Percentiles rank a stretch among this genome's conserved stretches.
These are phyloP conservation scores for Proisotoma minuta DNA, from an alignment of 2,888 invertebrate genomes.

Conservation along the genomic window DNA sequence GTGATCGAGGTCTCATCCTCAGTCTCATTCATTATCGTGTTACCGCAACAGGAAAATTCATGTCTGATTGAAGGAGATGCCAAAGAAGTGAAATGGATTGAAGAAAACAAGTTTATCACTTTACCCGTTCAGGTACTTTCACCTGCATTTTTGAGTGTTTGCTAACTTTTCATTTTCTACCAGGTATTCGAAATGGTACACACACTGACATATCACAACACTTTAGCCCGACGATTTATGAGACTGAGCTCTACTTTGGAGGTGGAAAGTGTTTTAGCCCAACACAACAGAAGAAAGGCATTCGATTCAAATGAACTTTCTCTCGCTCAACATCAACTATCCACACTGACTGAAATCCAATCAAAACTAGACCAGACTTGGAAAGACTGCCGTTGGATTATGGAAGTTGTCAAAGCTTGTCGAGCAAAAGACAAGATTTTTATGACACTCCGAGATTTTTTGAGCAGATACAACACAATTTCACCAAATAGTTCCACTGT, in stretches of 20 bases:
- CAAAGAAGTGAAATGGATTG: conserved; percentile 67
- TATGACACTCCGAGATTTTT: conserved; percentile 9
- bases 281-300: conserved; percentile 89
- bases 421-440: conserved; percentile 62
- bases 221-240: conserved; percentile 84
- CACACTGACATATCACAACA: conserved; percentile 85
- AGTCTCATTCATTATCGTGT: conserved; percentile 84
- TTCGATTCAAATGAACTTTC: conserved; percentile 85
- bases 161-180: neutral
- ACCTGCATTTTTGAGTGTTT: neutral
- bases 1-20: conserved; percentile 86
- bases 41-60: conserved; percentile 86
- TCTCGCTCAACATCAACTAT: conserved; percentile 76
- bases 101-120: conserved; percentile 78
- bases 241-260: conserved; percentile 89
- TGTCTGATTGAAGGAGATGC: conserved; percentile 79
- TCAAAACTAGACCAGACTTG: conserved; percentile 79
- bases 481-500: neutral
- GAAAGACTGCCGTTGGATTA: conserved; percentile 92
- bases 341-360: conserved; percentile 78
- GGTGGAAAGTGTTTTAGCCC: conserved; percentile 82
- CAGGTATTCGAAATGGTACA: conserved; percentile 81
- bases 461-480: conserved; percentile 1
- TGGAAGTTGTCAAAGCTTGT: conserved; percentile 90
- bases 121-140: conserved; percentile 73